Evolutionary conservation across 2,113 vertebrate genomes (phyloP).

Genomic region (Setophaga kirtlandii): DNA sequence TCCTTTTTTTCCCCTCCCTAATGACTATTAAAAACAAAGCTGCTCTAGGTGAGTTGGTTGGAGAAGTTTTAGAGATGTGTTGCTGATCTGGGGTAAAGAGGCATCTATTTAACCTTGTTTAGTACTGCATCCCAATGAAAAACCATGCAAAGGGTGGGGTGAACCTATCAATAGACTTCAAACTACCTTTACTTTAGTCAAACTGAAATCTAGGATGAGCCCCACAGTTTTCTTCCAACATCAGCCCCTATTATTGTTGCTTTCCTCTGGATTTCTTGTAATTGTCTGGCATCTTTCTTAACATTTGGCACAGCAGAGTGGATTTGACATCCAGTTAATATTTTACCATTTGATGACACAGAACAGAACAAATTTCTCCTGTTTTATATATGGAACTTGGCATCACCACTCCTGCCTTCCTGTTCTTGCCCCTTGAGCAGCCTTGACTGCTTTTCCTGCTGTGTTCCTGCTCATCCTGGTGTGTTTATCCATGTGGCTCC

Average conservation of each 20-base stretch:
- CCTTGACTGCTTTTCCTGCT: not conserved
- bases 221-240: not conserved
- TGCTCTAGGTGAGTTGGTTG: not conserved
- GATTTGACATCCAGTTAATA: not conserved
- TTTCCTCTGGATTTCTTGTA: not conserved
- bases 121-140: not conserved
- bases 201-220: not conserved
- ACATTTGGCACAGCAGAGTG: not conserved
- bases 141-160: not conserved
- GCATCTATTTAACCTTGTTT: not conserved
- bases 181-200: not conserved
- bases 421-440: not conserved
- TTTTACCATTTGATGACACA: not conserved
- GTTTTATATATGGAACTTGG: fast-evolving
- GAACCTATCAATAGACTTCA: not conserved
- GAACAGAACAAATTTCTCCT: not conserved
- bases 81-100: not conserved
- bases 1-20: fast-evolving
- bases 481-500: not conserved
- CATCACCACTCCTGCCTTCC: not conserved
- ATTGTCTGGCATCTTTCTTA: not conserved
- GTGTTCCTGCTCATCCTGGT: not conserved
- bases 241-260: not conserved
- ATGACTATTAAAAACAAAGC: not conserved
- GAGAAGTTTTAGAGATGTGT: not conserved